These are phyloP conservation scores for Hydropotes inermis DNA, from an alignment of 2,113 vertebrate genomes.

Conservation along the genomic window DNA sequence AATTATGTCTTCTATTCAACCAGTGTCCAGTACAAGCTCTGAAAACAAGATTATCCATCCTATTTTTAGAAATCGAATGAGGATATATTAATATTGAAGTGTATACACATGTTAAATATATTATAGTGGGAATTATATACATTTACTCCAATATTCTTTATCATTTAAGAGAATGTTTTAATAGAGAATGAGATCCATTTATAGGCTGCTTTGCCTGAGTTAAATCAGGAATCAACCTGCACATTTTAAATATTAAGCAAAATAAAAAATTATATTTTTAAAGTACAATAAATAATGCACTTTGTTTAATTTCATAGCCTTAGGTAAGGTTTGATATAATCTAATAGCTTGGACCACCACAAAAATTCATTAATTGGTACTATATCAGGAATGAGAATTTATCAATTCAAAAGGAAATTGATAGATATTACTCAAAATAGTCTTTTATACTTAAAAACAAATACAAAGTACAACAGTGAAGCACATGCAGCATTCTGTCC, in stretches of 20 bases:
- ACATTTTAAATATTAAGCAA: conserved; percentile 52
- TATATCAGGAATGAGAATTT: conserved; percentile 29
- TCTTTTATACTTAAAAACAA: conserved; percentile 48
- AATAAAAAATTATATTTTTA: conserved; percentile 17
- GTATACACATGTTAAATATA: conserved; percentile 12
- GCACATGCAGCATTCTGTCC: background rate
- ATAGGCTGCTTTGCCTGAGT: background rate
- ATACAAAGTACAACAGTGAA: conserved; percentile 7
- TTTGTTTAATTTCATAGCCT: conserved; percentile 17
- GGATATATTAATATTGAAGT: conserved; percentile 29
- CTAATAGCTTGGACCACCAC: conserved; percentile 1
- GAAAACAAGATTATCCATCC: conserved; percentile 32
- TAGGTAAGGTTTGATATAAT: conserved; percentile 33
- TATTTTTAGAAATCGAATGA: conserved; percentile 35
- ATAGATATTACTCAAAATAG: conserved; percentile 45
- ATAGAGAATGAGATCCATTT: conserved; percentile 30
- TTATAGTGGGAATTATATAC: conserved; percentile 38
- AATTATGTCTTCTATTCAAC: conserved; percentile 47
- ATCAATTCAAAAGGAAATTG: conserved; percentile 53
- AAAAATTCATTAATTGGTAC: conserved; percentile 38
- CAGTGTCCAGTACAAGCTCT: background rate
- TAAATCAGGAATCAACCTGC: conserved; percentile 17
- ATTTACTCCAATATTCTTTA: conserved; percentile 36
- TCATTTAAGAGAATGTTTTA: conserved; percentile 46
- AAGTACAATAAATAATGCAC: conserved; percentile 38